Evolutionary conservation across 1,140 invertebrate species (phyloP).

Genomic region (Dysdera silvatica): DNA sequence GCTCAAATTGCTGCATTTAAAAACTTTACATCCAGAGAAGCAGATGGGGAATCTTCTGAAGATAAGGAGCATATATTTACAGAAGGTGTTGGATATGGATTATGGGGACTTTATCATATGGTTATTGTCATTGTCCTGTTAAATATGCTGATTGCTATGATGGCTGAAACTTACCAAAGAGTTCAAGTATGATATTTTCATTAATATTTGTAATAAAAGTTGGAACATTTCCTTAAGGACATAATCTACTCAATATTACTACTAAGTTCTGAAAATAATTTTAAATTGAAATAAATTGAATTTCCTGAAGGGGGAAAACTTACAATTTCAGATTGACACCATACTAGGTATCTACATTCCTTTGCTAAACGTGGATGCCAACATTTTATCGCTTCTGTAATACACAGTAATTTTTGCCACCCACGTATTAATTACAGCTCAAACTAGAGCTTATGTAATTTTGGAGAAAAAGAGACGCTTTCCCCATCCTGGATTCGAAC

Average conservation of each 20-base stretch:
- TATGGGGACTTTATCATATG: constrained; percentile 57
- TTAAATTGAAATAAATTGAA: background rate
- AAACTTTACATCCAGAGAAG: constrained; percentile 40
- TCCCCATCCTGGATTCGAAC: too few relatives aligned
- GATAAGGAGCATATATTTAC: constrained; percentile 50
- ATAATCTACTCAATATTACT: background rate
- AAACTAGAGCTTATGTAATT: too few relatives aligned
- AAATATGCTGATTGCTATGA: constrained; percentile 69
- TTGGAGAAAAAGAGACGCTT: too few relatives aligned
- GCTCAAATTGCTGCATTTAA: constrained; percentile 51
- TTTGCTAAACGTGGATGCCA: too few relatives aligned
- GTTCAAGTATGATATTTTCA: constrained; percentile 47
- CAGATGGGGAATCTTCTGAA: constrained; percentile 19
- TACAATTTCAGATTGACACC: background rate
- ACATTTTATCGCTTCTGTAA: too few relatives aligned
- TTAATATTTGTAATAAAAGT: background rate
- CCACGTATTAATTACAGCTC: too few relatives aligned
- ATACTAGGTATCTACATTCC: too few relatives aligned
- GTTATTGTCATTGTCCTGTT: constrained; percentile 63
- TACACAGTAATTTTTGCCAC: too few relatives aligned
- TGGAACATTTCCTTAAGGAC: background rate
- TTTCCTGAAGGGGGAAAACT: background rate
- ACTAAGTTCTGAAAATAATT: background rate
- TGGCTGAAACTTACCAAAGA: constrained; percentile 62
- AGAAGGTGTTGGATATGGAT: constrained; percentile 55